Base-by-base conservation (phyloP, 2,888 invertebrate genomes). In the Chesias legatella region DNA sequence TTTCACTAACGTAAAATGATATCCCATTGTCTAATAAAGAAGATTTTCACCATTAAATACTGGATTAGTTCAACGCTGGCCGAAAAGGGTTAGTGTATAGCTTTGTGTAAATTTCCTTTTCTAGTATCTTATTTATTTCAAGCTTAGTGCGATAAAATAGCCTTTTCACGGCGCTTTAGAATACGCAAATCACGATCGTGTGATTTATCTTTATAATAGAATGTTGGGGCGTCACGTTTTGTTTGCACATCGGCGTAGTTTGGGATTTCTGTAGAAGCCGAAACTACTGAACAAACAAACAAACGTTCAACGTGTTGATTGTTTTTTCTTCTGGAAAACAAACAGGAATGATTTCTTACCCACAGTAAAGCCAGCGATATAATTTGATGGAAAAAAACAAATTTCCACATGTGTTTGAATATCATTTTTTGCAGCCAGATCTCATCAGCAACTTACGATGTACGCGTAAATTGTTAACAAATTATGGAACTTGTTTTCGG, bases 41-140 rank as follows among this genome's bases (percentile, higher is more conserved):
- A 24, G 2, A 25, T 11, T 31, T 27, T 21, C 11, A 26, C 20
- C 56, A 56, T 53, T 65, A 63, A 64, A 67, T 63, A 48, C 51
- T 49, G 53, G 57, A 56, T 63, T 56, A 55, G 47, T 48, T 49
- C 52, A 43, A 58, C 57, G 53, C 60, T 58, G 60, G 49, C 60
- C 57, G 56, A 56, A 58, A 48, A 63, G 53, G 56, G 63, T 53
- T 17, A 5, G 54, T 62, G 61, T 63, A 66, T 61, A 60, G 56
- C 32, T 53, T 53, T 51, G 56, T 33, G 51, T 56, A 61, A 59
- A 62, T 62, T 60, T 48, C 50, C 45, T 32, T 44, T 32, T 29
- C 24, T 13, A 31, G 44, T 17, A 35, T 26, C 11, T 17, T 49
- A 35, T 53, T 58, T 66, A 63, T 64, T 58, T 57, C 44, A 46